A percentile compares a stretch with the other conserved stretches of the same genome.
Evolutionary conservation across 2,797 vertebrate species (phyloP).

Genomic region (Ctenosaura bakeri): DNA sequence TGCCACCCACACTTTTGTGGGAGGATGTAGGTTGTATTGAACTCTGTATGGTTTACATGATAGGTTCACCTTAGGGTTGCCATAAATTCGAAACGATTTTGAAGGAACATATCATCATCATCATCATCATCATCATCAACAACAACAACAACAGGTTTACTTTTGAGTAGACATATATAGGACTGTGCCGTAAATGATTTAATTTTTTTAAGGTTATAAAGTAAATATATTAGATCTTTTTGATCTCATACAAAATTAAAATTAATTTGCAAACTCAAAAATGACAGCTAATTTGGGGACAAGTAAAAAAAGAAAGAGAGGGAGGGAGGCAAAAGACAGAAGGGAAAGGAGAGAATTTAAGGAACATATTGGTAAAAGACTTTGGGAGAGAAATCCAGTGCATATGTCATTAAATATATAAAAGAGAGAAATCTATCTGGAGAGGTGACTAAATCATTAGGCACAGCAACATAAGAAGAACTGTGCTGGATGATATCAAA

Average conservation of each 20-base stretch:
- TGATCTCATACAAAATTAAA: slow-evolving; percentile 23
- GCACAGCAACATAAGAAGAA: not conserved
- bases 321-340: no score
- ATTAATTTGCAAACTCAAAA: not conserved
- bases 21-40: not conserved
- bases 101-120: no score
- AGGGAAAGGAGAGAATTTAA: no score
- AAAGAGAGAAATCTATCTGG: not conserved
- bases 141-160: no score
- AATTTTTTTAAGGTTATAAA: slow-evolving; percentile 29
- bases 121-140: no score
- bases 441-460: no score
- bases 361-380: not conserved
- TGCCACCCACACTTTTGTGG: not conserved
- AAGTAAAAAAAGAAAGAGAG: not conserved
- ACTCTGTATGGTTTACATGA: not conserved
- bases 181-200: not conserved
- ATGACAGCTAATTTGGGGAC: not conserved
- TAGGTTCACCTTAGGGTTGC: no score
- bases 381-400: not conserved
- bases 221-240: slow-evolving; percentile 26
- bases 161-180: not conserved
- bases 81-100: no score
- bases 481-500: not conserved
- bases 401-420: not conserved